Evolutionary conservation across 2,888 invertebrate species (phyloP), one percentile per base, ranked within the genome.

Genomic region (Microctonus hyperodae): DNA sequence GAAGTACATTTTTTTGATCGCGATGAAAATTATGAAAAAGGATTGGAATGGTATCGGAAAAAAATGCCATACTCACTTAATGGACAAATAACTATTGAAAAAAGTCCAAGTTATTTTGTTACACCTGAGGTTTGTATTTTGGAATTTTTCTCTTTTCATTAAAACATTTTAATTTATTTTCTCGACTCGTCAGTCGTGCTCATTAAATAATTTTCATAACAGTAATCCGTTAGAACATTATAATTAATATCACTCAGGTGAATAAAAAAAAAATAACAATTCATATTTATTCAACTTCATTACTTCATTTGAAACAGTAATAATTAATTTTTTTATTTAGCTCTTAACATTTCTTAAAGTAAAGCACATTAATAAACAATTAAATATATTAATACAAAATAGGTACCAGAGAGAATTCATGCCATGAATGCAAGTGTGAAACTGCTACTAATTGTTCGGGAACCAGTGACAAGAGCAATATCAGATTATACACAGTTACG

Each of bases 1-100:
- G 98, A 98, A 86, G 94, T 97, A 37, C 98, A 98, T 85, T 98
- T 97, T 86, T 98, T 99, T 85, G 97, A 98, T 86, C 89, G 96
- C 63, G 94, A 95, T 80, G 95, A 95, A 78, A 96, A 96, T 84
- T 98, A 97, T 84, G 89, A 90, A 63, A 89, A 91, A 72, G 98
- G 98, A 0, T 87, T 97, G 68, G 96, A 97, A 70, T 98, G 98
- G 98, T 98, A 98, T 85, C 87, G 94, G 69, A 91, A 91, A 81
- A 94, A 95, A 83, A 97, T 98, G 97, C 97, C 97, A 11, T 91
- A 92, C 79, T 95, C 97, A 1, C 94, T 92, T 84, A 90, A 91
- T 71, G 94, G 94, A 51, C 97, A 97, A 85, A 92, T 97, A 74
- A 97, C 97, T 65, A 94, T 97, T 76, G 98, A 98, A 85, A 98